phyloP scores from a whole-genome alignment of 2,113 vertebrate genomes.

The Axis porcinus region DNA sequence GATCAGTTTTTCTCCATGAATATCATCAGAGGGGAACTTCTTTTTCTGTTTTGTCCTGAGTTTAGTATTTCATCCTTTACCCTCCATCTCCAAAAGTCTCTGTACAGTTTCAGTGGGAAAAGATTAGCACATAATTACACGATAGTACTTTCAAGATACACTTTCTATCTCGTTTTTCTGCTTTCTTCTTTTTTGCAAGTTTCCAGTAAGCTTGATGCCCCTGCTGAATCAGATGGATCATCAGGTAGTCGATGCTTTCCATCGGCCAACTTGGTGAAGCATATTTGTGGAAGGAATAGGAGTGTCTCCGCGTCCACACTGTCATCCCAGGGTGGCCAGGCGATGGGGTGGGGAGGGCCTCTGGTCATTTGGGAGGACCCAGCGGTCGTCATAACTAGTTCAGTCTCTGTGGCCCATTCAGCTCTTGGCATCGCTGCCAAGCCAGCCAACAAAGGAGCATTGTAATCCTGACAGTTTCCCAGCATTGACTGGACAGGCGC shows the following conservation, averaged over 20 bases:
- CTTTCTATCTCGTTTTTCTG: neutral
- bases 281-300: neutral
- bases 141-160: neutral
- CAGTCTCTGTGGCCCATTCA: slow-evolving; percentile 62
- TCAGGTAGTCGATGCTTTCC: neutral
- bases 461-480: slow-evolving; percentile 65
- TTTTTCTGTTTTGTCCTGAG: neutral
- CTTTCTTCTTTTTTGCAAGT: neutral
- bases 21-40: neutral
- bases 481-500: slow-evolving; percentile 49
- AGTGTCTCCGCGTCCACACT: neutral
- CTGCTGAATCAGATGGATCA: neutral
- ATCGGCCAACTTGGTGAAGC: neutral
- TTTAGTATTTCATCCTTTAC: neutral
- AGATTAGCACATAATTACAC: neutral
- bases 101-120: neutral
- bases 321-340: neutral
- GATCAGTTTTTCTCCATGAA: neutral
- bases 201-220: neutral
- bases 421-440: slow-evolving; percentile 49
- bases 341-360: neutral
- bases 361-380: neutral
- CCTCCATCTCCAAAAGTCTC: neutral
- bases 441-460: slow-evolving; percentile 63
- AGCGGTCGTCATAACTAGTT: slow-evolving; percentile 29